Conservation (phyloP, 2,797 vertebrate genomes). For the Pempheris klunzingeri region DNA sequence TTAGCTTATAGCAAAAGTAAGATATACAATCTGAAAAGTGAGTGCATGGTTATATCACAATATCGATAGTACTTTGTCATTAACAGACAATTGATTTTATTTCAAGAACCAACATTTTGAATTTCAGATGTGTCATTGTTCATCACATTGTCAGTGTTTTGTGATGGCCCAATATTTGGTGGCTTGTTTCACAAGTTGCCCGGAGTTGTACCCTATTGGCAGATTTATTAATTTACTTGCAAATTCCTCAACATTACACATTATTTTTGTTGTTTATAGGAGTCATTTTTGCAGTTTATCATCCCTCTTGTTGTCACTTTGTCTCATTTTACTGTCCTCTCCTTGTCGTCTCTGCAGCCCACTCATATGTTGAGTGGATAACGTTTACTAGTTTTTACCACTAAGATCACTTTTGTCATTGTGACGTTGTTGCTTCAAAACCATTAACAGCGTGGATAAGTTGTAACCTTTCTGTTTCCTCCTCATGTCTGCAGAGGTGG, state of each 20-base stretch:
- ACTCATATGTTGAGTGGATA: background rate
- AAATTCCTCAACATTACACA: constrained; percentile 1
- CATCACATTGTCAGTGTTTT: background rate
- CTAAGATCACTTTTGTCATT: background rate
- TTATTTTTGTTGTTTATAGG: background rate
- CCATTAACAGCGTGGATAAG: background rate
- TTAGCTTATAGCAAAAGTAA: background rate
- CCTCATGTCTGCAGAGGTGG: constrained; percentile 89
- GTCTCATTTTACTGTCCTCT: background rate
- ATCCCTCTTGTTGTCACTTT: constrained; percentile 11
- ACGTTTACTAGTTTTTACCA: background rate
- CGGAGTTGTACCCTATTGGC: background rate
- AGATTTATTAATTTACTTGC: background rate
- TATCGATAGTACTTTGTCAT: background rate
- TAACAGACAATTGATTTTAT: background rate
- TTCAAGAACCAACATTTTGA: background rate
- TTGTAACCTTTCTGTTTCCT: constrained; percentile 11
- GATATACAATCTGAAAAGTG: background rate
- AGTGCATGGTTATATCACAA: background rate
- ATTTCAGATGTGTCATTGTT: background rate
- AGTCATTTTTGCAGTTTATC: background rate
- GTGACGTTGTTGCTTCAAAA: background rate
- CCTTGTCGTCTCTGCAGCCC: background rate
- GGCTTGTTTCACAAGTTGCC: background rate
- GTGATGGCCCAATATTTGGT: background rate